Evolutionary conservation across 2,888 invertebrate species (phyloP).

Genomic region (Patella ulyssiponensis): DNA sequence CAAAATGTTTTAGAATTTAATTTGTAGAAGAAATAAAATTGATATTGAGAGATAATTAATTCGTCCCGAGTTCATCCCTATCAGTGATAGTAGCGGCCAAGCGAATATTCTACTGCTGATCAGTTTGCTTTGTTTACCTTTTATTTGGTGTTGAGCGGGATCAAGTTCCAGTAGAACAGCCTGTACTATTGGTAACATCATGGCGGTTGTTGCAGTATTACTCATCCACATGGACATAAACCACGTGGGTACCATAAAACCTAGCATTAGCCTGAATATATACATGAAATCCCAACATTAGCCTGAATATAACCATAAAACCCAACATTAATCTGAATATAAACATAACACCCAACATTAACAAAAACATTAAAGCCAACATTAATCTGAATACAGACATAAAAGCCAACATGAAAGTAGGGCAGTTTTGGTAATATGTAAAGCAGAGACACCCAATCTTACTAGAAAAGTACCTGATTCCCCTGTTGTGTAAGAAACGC

Average conservation of each 20-base stretch:
- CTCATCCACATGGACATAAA: conserved; percentile 97
- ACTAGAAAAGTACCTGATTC: too few species aligned
- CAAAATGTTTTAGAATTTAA: too few species aligned
- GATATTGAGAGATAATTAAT: too few species aligned
- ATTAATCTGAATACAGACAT: too few species aligned
- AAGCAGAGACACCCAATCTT: too few species aligned
- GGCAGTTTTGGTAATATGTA: too few species aligned
- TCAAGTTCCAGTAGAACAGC: conserved; percentile 54
- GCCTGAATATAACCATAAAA: conserved; percentile 48
- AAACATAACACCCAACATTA: conserved; percentile 54
- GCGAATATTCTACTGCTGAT: too few species aligned
- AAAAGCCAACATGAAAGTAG: too few species aligned
- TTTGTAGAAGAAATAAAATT: too few species aligned
- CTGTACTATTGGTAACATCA: conserved; percentile 68
- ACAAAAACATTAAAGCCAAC: conserved; percentile 33
- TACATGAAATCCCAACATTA: conserved; percentile 56
- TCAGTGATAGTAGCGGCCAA: too few species aligned
- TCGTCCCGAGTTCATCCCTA: too few species aligned
- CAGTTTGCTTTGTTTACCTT: neutral
- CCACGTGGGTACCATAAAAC: conserved; percentile 82
- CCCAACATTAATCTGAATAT: conserved; percentile 53
- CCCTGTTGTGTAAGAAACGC: too few species aligned
- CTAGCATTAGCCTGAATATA: conserved; percentile 52
- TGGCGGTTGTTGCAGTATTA: conserved; percentile 83
- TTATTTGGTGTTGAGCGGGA: conserved; percentile 22